Conservation (phyloP, 2,113 vertebrate species). For the Lichenostomus cassidix region DNA sequence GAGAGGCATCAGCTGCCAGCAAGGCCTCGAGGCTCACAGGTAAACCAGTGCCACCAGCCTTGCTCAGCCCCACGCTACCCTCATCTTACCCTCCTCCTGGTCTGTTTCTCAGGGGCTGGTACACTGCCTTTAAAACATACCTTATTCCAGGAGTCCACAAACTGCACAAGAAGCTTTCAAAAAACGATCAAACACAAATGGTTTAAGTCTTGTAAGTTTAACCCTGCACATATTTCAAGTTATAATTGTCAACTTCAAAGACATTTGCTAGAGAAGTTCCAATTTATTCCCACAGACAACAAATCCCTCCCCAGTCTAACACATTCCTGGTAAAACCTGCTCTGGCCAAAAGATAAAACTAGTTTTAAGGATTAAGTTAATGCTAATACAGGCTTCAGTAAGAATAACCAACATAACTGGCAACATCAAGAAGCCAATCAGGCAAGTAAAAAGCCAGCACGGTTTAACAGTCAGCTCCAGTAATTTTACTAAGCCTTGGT, state of each 20-base stretch:
- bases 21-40: background rate
- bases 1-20: background rate
- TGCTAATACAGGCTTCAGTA: background rate
- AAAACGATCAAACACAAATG: background rate
- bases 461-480: background rate
- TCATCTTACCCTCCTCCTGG: background rate
- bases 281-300: background rate
- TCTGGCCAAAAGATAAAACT: background rate
- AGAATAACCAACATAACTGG: background rate
- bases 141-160: background rate
- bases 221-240: background rate
- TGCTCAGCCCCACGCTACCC: accelerated
- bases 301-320: background rate
- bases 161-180: background rate
- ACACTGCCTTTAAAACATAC: accelerated
- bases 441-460: background rate
- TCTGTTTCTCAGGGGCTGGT: background rate
- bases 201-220: background rate
- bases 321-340: background rate
- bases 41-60: background rate
- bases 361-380: background rate
- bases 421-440: background rate
- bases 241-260: background rate
- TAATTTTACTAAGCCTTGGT: background rate
- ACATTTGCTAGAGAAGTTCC: background rate